These are phyloP conservation scores for Lottia scabra DNA, from an alignment of 2,888 invertebrate species.

Conservation along the genomic window DNA sequence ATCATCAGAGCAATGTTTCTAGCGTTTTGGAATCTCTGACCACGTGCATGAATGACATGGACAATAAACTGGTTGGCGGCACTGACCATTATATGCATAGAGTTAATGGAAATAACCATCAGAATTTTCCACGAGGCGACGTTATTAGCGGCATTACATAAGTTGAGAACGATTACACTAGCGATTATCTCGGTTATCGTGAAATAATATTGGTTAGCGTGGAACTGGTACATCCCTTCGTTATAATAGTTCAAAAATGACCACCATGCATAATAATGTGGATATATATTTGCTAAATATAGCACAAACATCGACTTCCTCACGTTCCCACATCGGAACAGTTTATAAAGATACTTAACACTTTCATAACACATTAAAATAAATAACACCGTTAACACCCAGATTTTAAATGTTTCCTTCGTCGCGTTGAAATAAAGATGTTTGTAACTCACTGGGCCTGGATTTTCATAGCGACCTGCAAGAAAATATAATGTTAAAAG, in stretches of 20 bases:
- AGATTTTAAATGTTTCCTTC: conserved; percentile 57
- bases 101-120: conserved; percentile 57
- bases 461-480: conserved; percentile 64
- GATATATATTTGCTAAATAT: conserved; percentile 61
- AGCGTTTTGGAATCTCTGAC: conserved; percentile 57
- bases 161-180: conserved; percentile 59
- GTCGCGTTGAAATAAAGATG: conserved; percentile 68
- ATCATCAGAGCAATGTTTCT: conserved; percentile 64
- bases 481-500: too few relatives aligned
- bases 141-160: conserved; percentile 51
- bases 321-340: conserved; percentile 42
- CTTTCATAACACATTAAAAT: conserved; percentile 62
- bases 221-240: conserved; percentile 64
- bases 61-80: conserved; percentile 64
- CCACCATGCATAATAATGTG: conserved; percentile 69
- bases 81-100: conserved; percentile 63
- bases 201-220: conserved; percentile 65
- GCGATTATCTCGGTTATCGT: conserved; percentile 62
- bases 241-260: conserved; percentile 66
- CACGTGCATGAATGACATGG: conserved; percentile 57
- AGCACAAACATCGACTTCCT: conserved; percentile 57
- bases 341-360: conserved; percentile 54
- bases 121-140: conserved; percentile 63
- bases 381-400: conserved; percentile 60
- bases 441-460: conserved; percentile 62